Evolutionary conservation across 2,888 invertebrate species (phyloP), one percentile per base, ranked within the genome.

Genomic region (Melanchra persicariae): DNA sequence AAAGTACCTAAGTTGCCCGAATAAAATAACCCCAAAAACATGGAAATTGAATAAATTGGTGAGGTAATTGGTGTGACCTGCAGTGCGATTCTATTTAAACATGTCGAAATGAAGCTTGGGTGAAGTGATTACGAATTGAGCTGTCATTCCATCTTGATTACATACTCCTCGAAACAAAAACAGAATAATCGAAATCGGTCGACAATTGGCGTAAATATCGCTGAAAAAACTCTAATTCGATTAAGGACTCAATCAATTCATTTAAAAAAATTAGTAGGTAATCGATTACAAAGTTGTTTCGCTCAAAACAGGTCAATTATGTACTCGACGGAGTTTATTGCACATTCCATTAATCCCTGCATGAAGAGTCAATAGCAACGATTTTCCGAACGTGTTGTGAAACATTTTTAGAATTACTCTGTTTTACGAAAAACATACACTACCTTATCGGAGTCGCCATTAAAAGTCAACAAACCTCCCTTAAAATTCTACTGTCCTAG

Each of bases 401-500:
- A 66, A 74, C 54, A n/a, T 73, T 66, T 40, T 45, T 37, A 40
- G 37, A 47, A 47, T 62, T 12, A 12, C 37, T 40, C 3, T 45
- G 2, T 22, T 15, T 22, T n/a, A 26, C 7, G 1, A 45, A 57
- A 43, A 30, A n/a, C n/a, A 34, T 43, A 51, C 26, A 17, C 24
- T 15, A 22, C 54, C 54, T 51, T 67, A 67, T 52, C 63, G 24
- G 26, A 55, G 51, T 43, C 9, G 45, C 37, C 40, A 78, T 66
- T 55, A 60, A 79, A 73, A 19, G 24, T 45, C 6, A 26, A 61
- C 59, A 24, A 43, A 57, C 30, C 30, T 37, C 40, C 66, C 30
- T 19, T 26, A 69, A 69, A 60, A 63, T 45, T 61, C 66, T 81
- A 60, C 49, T 57, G 47, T 58, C 63, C 66, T 63, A 43, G 68